Base-by-base conservation (phyloP, 1,140 invertebrate genomes). In the Papilio xuthus region DNA sequence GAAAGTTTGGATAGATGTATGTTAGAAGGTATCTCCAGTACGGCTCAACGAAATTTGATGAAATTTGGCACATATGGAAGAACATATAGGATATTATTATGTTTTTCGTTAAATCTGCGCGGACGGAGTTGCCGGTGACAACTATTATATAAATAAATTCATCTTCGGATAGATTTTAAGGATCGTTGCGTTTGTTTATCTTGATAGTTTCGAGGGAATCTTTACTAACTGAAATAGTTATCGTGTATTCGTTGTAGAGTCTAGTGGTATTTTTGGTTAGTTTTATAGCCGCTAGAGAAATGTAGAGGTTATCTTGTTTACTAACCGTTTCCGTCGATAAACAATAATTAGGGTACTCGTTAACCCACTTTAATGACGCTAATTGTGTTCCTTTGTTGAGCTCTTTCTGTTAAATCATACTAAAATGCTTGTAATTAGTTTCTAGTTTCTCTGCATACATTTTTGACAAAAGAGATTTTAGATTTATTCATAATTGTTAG, bases 241-340 rank as follows among this genome's bases (percentile, higher is more conserved):
- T 4, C 26, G 0, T 67, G 12, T 67, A 32, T 15, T 13, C 12
- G 15, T 67, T 23, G 10, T 60, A 2, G 23, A 60, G 20, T 67
- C 60, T 28, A 67, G 26, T 28, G 60, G 26, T 32, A 4, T 20
- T 18, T 53, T 53, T 67, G 4, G 12, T 6, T 67, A 15, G 70
- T 72, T 47, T 72, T 42, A 72, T 42, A 41, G 41, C n/a, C 18
- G 20, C 15, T 73, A 73, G 23, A 50, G 42, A 44, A 47, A 73
- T 47, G 32, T 12, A 13, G 37, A 73, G 41, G 37, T 73, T 73
- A 73, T 73, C 41, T 20, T n/a, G 20, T 73, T 73, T 73, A 73
- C 41, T 26, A 23, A 2, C 20, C 71, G 23, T 13, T 73, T 73
- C 71, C 71, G 42, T 42, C 10, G 71, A 73, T 73, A 73, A 26